Conservation (phyloP, 2,888 invertebrate species). For the Rotaria sp. region DNA sequence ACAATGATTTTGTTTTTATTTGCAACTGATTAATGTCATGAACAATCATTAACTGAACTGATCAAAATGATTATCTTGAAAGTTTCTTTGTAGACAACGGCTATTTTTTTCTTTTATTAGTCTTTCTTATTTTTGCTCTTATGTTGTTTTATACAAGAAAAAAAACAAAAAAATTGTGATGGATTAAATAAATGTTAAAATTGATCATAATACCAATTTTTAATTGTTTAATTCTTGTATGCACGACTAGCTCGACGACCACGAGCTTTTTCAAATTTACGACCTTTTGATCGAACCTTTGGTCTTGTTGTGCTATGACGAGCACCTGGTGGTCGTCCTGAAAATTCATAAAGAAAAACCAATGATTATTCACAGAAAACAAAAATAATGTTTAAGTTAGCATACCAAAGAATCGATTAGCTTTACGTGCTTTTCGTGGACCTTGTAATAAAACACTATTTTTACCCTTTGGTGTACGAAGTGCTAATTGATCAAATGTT, state of each 20-base stretch:
- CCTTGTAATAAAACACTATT: conserved; percentile 59
- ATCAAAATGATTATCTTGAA: no score
- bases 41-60: no score
- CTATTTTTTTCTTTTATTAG: not conserved
- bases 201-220: not conserved
- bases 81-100: no score
- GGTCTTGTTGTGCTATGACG: conserved; percentile 59
- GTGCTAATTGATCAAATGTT: conserved; percentile 92
- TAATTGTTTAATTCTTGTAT: conserved; percentile 38
- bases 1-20: no score
- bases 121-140: not conserved
- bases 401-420: conserved; percentile 93
- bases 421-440: conserved; percentile 82
- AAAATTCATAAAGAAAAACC: no score
- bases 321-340: not conserved
- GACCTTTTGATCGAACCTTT: conserved; percentile 89
- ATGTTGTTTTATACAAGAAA: conserved; percentile 4
- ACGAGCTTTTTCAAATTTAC: conserved; percentile 70
- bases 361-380: no score
- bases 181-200: not conserved
- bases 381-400: conserved; percentile 42
- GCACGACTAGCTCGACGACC: conserved; percentile 40
- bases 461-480: conserved; percentile 82
- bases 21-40: no score
- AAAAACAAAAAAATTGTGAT: not conserved